Percentiles rank a stretch among this genome's conserved stretches.
Evolutionary conservation across 2,113 vertebrate genomes (phyloP).

Genomic region (Poecilia latipinna): DNA sequence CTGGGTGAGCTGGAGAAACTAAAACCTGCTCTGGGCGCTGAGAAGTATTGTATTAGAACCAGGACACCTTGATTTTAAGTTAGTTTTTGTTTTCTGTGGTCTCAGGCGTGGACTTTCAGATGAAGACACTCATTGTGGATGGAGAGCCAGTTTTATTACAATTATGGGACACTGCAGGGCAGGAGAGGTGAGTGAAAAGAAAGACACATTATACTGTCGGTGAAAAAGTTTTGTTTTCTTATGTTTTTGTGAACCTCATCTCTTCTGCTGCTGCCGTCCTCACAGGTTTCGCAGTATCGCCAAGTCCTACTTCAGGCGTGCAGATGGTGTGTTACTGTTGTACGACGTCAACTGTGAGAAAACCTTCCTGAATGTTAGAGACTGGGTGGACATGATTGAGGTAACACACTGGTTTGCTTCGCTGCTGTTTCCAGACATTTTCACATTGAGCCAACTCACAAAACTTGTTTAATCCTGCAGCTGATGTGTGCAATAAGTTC

Average conservation of each 20-base stretch:
- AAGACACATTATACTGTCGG: background rate
- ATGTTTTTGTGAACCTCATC: background rate
- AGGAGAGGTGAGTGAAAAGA: constrained; percentile 85
- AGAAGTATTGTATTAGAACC: constrained; percentile 1
- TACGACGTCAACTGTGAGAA: constrained; percentile 94
- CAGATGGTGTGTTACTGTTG: constrained; percentile 92
- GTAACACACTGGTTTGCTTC: constrained; percentile 70
- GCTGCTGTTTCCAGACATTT: background rate
- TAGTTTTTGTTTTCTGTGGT: constrained; percentile 24
- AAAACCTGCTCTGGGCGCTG: background rate
- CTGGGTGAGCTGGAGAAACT: constrained; percentile 79
- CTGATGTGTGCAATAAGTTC: no score
- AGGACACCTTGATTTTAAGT: background rate
- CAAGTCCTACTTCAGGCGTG: constrained; percentile 95
- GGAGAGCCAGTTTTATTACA: constrained; percentile 90
- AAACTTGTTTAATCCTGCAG: no score
- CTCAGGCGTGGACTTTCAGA: constrained; percentile 95
- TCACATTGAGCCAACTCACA: background rate
- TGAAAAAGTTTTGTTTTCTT: background rate
- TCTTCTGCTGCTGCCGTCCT: background rate
- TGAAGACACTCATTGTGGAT: constrained; percentile 94
- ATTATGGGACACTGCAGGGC: constrained; percentile 95
- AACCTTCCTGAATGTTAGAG: constrained; percentile 92
- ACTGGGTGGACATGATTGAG: constrained; percentile 97
- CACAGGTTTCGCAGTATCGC: constrained; percentile 94